A percentile compares a stretch with the other conserved stretches of the same genome.
phyloP scores from a whole-genome alignment of 2,888 invertebrate species.

The Polyommatus icarus region DNA sequence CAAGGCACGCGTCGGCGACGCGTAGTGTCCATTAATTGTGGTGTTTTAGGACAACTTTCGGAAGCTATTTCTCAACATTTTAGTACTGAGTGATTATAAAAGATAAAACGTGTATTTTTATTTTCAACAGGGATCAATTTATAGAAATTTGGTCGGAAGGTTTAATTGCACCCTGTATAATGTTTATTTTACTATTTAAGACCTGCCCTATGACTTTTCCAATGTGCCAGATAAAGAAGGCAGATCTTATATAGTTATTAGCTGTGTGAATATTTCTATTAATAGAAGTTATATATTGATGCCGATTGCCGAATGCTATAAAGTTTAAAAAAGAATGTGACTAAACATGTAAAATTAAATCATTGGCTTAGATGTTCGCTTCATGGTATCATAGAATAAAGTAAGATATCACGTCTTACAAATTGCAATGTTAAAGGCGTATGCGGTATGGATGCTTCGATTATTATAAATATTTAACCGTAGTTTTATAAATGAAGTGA shows the following conservation, averaged over 20 bases:
- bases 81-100: too few species aligned
- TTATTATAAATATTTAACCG: not conserved
- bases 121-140: too few species aligned
- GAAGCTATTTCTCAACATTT: too few species aligned
- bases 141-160: too few species aligned
- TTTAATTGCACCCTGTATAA: too few species aligned
- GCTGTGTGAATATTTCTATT: not conserved
- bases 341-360: not conserved
- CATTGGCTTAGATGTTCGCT: not conserved
- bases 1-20: too few species aligned
- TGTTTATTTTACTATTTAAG: too few species aligned
- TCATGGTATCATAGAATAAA: not conserved
- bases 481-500: slow-evolving; percentile 3
- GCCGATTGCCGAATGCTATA: not conserved
- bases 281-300: not conserved
- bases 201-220: not conserved
- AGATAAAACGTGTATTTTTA: too few species aligned
- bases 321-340: not conserved
- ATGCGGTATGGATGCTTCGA: not conserved
- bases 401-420: not conserved
- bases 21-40: too few species aligned
- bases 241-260: not conserved
- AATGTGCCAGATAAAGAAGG: not conserved
- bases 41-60: too few species aligned
- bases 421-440: not conserved